A percentile compares a stretch with the other conserved stretches of the same genome.
phyloP scores from a whole-genome alignment of 2,888 invertebrate species.

The Suillia variegata region DNA sequence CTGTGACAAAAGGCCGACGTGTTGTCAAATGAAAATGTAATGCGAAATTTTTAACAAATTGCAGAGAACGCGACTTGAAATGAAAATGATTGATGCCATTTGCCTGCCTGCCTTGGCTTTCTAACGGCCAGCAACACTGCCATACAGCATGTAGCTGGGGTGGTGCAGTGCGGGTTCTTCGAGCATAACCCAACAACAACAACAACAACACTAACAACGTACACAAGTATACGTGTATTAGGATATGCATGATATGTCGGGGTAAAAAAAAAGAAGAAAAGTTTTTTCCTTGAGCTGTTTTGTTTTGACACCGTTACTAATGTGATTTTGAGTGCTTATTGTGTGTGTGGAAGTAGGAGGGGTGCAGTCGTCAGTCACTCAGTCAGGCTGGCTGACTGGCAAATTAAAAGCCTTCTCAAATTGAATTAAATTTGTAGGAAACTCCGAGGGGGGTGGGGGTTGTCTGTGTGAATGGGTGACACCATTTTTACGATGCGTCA shows the following conservation, averaged over 20 bases:
- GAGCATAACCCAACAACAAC: too few species aligned
- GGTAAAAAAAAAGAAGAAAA: too few species aligned
- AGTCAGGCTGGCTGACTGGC: too few species aligned
- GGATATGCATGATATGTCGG: background rate
- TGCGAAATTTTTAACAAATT: conserved; percentile 37
- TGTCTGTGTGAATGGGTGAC: too few species aligned
- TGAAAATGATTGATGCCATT: conserved; percentile 33
- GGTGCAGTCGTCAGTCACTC: too few species aligned
- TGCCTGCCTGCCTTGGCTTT: background rate
- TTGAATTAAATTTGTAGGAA: conserved; percentile 8
- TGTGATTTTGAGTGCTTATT: conserved; percentile 46
- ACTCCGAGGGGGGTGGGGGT: too few species aligned
- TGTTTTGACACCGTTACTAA: conserved; percentile 27
- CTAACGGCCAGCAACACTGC: background rate
- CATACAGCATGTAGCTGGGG: too few species aligned
- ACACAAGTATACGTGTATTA: background rate
- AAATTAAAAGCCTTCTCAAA: conserved; percentile 10
- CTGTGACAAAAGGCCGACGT: conserved; percentile 3
- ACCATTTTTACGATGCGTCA: too few species aligned
- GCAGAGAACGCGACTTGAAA: conserved; percentile 50
- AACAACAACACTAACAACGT: background rate
- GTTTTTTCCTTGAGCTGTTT: conserved; percentile 15
- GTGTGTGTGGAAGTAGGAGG: background rate
- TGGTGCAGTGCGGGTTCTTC: too few species aligned
- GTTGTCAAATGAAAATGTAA: conserved; percentile 31